These are phyloP conservation scores for Gastracanthus pulcherrimus DNA, from an alignment of 2,888 invertebrate species.

Conservation along the genomic window DNA sequence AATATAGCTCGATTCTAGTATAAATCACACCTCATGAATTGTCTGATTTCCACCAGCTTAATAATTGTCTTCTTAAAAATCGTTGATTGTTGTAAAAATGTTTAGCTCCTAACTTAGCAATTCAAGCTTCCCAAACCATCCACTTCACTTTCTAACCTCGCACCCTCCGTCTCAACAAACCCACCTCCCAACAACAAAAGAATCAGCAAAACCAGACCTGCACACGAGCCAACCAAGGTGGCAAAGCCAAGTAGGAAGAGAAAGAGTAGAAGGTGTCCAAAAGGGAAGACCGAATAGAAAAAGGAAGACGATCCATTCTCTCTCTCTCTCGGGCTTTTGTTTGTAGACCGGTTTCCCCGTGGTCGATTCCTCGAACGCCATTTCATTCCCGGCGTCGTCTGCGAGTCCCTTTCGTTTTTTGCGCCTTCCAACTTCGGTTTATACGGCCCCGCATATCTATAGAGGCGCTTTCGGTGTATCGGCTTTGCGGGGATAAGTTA, in stretches of 20 bases:
- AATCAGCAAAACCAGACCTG: not conserved
- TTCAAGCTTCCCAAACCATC: too few species aligned
- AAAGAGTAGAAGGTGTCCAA: conserved; percentile 9
- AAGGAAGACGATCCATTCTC: not conserved
- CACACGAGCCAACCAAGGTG: not conserved
- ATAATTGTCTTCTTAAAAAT: too few species aligned
- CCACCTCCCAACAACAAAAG: not conserved
- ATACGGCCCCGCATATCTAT: not conserved
- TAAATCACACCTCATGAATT: too few species aligned
- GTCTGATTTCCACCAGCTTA: too few species aligned
- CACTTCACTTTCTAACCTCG: not conserved
- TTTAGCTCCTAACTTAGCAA: too few species aligned
- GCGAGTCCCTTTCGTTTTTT: conserved; percentile 43
- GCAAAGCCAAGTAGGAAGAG: not conserved
- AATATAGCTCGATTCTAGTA: too few species aligned
- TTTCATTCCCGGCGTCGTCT: conserved; percentile 43
- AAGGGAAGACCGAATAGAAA: conserved; percentile 9
- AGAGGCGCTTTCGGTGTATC: conserved; percentile 3
- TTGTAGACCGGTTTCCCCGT: conserved; percentile 57
- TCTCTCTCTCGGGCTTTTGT: conserved; percentile 40
- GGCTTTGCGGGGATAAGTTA: conserved; percentile 22
- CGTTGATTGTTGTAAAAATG: too few species aligned
- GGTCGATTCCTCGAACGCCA: conserved; percentile 49
- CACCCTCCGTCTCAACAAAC: not conserved
- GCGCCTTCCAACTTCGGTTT: not conserved